Evolutionary conservation across 1,140 invertebrate species (phyloP).

Genomic region (Trinorchestia longiramus): DNA sequence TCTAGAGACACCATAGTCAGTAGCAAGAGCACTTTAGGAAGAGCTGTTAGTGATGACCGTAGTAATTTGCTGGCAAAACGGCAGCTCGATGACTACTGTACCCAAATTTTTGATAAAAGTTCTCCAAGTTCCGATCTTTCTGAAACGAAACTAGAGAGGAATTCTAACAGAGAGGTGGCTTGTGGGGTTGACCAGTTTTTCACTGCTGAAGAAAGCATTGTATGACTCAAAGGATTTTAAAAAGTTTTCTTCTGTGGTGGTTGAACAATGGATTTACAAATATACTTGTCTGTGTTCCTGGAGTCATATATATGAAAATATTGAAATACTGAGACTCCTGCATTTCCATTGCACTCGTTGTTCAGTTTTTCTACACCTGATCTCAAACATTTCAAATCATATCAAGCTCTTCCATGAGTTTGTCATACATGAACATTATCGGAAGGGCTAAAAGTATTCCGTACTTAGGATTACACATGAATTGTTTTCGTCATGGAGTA

Average conservation of each 20-base stretch:
- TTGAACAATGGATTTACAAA: background rate
- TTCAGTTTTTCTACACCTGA: no score
- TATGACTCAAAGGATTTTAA: background rate
- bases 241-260: background rate
- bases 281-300: background rate
- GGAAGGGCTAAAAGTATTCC: no score
- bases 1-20: background rate
- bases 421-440: no score
- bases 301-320: no score
- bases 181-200: slow-evolving; percentile 42
- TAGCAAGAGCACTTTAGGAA: background rate
- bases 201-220: slow-evolving; percentile 38
- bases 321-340: no score
- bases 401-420: no score
- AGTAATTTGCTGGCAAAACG: background rate
- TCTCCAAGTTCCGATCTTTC: background rate
- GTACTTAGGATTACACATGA: no score
- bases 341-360: no score
- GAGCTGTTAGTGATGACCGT: background rate
- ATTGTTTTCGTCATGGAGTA: no score
- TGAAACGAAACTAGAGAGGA: background rate
- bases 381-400: no score
- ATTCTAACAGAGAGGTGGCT: background rate
- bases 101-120: background rate
- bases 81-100: background rate